Evolutionary conservation across 2,888 invertebrate genomes (phyloP).

Genomic region (Synergus gifuensis): DNA sequence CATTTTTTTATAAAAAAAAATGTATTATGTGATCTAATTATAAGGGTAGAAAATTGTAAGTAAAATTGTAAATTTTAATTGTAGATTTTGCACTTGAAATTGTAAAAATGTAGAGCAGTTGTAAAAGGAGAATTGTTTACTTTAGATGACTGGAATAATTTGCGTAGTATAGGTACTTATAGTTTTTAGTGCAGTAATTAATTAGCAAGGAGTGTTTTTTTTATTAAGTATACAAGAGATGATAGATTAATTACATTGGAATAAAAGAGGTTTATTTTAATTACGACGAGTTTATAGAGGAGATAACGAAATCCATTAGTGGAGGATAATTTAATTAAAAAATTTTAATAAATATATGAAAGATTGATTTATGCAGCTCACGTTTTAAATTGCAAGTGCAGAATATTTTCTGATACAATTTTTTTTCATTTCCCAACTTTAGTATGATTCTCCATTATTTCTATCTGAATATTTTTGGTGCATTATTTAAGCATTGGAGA

Average conservation of each 20-base stretch:
- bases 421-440: neutral
- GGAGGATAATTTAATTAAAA: slow-evolving; percentile 8
- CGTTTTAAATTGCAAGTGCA: slow-evolving; percentile 3
- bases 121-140: slow-evolving; percentile 1
- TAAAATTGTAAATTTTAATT: no score
- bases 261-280: slow-evolving; percentile 36
- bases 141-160: slow-evolving; percentile 25
- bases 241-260: slow-evolving; percentile 17
- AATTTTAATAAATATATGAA: slow-evolving; percentile 16
- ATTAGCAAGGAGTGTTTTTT: slow-evolving; percentile 25
- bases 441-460: neutral
- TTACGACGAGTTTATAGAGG: neutral
- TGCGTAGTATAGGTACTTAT: slow-evolving; percentile 26
- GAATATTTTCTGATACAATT: neutral
- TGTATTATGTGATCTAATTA: neutral
- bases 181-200: slow-evolving; percentile 33
- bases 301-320: slow-evolving; percentile 25
- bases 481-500: neutral
- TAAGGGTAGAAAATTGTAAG: no score
- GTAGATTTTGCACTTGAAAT: neutral
- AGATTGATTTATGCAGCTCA: slow-evolving; percentile 9
- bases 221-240: slow-evolving; percentile 17
- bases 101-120: slow-evolving; percentile 15
- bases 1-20: neutral
- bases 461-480: neutral